Evolutionary conservation across 2,113 vertebrate species (phyloP).

Genomic region (Sciurus niger): DNA sequence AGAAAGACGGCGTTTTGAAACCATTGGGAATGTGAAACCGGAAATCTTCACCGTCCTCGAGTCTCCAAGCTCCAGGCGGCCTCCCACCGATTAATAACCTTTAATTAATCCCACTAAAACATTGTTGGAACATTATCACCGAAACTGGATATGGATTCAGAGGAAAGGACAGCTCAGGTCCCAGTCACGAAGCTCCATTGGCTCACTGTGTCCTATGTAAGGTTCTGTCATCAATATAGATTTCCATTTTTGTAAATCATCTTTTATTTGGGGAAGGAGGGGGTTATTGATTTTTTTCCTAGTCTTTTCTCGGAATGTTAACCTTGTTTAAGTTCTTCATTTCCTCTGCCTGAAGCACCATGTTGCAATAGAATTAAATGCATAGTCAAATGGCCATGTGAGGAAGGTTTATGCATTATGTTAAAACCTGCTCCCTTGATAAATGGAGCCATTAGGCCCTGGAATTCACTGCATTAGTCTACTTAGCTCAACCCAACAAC

Average conservation of each 20-base stretch:
- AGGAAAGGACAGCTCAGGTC: constrained; percentile 79
- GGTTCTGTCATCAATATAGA: constrained; percentile 56
- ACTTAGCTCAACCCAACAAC: constrained; percentile 84
- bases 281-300: constrained; percentile 78
- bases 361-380: constrained; percentile 87
- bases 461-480: constrained; percentile 84
- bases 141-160: constrained; percentile 65
- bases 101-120: constrained; percentile 41
- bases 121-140: constrained; percentile 55
- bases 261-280: constrained; percentile 75
- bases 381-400: constrained; percentile 85
- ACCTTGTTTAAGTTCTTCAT: constrained; percentile 87
- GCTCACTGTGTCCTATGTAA: constrained; percentile 29
- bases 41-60: background rate
- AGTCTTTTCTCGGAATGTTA: constrained; percentile 85
- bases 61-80: background rate
- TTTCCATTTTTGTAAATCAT: constrained; percentile 79
- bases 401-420: constrained; percentile 89
- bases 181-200: constrained; percentile 43
- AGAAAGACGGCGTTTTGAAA: background rate
- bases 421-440: constrained; percentile 88
- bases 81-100: constrained; percentile 29
- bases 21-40: background rate
- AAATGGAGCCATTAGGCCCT: constrained; percentile 89
- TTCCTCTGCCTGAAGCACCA: constrained; percentile 85